Evolutionary conservation across 2,797 vertebrate species (phyloP), one percentile per base, ranked within the genome.

Genomic region (Anguilla marmorata): DNA sequence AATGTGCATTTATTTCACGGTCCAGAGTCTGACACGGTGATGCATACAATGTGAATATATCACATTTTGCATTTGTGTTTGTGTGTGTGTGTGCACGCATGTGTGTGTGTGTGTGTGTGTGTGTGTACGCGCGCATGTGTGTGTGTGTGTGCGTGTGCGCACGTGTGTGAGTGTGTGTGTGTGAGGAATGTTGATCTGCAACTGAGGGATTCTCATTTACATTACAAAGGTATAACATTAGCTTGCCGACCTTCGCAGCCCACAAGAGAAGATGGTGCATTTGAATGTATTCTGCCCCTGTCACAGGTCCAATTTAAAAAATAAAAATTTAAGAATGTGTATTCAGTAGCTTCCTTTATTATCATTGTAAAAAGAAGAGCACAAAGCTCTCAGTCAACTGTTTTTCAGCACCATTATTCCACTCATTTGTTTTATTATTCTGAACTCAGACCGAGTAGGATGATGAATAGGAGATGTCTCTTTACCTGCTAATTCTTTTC

Each of bases 211-310:
- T 45, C 74, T 79, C 30, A 66, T 87, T 82, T 87, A 52, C 79
- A 60, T 60, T 21, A 66, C 79, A 66, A 63, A 82, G 79, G n/a
- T 58, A 30, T 56, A 54, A 84, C 83, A 84, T 85, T 85, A 56
- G 16, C 84, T 85, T 58, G 33, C 33, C 50, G 54, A 58, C 84
- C 84, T 85, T 85, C 84, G 56, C 12, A 54, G 56, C 1, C 27
- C 52, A 85, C 0, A 8, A 33, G n/a, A 41, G 54, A 54, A 30
- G 27, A 41, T 0, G 12, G 19, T 45, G 45, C 45, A 82, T 48
- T 82, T 48, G 41, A 48, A 82, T 82, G 45, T 50, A 50, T n/a
- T 82, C 79, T 79, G 74, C 33, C 74, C 74, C 74, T 79, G 74
- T 41, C 74, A 41, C 74, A 41, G 74, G 33, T 79, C 37, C 33